Evolutionary conservation across 2,888 invertebrate species (phyloP), one percentile per base, ranked within the genome.

Genomic region (Trachelus stipa): DNA sequence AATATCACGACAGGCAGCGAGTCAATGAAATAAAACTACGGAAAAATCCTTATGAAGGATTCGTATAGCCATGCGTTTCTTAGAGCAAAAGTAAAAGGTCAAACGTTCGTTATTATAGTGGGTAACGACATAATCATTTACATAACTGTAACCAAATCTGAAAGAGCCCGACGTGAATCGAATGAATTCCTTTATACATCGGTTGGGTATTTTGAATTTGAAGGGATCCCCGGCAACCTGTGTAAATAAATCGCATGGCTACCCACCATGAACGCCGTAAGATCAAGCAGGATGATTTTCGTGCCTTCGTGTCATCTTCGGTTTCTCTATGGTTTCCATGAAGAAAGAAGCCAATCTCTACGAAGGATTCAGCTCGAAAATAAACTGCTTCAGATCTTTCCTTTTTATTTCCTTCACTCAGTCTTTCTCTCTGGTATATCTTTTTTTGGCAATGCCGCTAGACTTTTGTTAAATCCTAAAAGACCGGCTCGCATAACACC

Each of bases 401-500:
- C n/a, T n/a, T 68, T 68, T 23, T 23, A 30, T 71, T 71, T 71
- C 73, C 34, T 34, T 37, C 35, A 35, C 12, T 56, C 40, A 1
- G 40, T 23, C 23, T 56, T 56, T 56, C 40, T 56, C 23, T 4
- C 2, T 56, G 40, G 40, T 15, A 56, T 56, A 56, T 56, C 15
- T 56, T 9, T 40, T 56, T 56, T 56, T 23, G 6, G 6, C 23
- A 56, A 1, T 56, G 6, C 40, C 6, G 6, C 40, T 56, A 23
- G 40, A 23, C 23, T 56, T 56, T 56, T 15, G 40, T 23, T 23
- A 71, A 33, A 71, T 33, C 74, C 74, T 73, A 73, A 34, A n/a
- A 23, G 23, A 73, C 74, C 74, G 74, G 35, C 23, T 77, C 76
- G 79, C 37, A 68, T 30, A 79, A 74, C 79, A 79, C 79, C 79